phyloP scores from a whole-genome alignment of 2,113 vertebrate species.

The Daboia siamensis region DNA sequence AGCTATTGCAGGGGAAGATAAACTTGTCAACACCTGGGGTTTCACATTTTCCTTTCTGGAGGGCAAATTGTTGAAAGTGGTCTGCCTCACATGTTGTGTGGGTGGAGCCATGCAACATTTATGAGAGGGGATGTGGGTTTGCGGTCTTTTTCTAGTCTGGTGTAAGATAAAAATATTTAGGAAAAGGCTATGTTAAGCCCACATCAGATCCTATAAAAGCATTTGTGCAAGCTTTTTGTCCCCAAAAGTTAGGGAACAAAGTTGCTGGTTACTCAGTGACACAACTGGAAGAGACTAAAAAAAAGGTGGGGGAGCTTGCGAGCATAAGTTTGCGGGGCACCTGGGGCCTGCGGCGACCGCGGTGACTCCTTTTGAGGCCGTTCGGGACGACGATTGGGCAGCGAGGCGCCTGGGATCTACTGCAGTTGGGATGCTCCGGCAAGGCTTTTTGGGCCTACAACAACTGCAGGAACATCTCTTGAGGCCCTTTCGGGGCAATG shows the following conservation, averaged over 20 bases:
- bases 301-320: no score
- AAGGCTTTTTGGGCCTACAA: no score
- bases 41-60: neutral
- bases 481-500: no score
- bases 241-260: neutral
- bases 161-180: neutral
- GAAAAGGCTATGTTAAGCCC: neutral
- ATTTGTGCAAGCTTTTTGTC: neutral
- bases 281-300: neutral
- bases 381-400: no score
- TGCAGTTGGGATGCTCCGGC: no score
- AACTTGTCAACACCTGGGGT: neutral
- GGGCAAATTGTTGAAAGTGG: neutral
- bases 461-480: no score
- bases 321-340: no score
- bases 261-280: neutral
- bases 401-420: no score
- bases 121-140: neutral
- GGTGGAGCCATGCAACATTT: neutral
- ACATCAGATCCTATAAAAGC: neutral
- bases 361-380: no score
- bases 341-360: no score
- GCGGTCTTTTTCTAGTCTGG: neutral
- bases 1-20: neutral
- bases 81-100: neutral